Percentiles rank a stretch among this genome's conserved stretches.
Conservation (phyloP, 2,888 invertebrate genomes). For the Antheraea assamensis region DNA sequence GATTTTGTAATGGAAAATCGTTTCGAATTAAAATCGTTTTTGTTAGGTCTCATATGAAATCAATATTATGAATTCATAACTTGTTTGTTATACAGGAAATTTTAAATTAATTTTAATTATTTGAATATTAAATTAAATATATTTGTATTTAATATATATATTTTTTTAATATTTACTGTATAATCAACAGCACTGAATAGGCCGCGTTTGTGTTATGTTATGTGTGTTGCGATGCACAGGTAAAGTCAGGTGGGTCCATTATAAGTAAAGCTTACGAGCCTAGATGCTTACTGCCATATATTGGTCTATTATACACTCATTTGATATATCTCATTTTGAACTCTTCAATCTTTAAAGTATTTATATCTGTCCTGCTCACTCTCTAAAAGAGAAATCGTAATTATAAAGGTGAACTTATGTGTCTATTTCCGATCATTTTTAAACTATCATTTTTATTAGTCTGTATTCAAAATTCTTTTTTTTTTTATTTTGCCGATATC, state of each 20-base stretch:
- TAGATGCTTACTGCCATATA: neutral
- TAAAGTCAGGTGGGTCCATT: conserved; percentile 46
- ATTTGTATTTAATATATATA: neutral
- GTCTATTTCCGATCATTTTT: no score
- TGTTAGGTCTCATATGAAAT: neutral
- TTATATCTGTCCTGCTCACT: no score
- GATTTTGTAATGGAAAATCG: neutral
- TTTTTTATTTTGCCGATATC: neutral
- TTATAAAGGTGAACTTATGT: neutral
- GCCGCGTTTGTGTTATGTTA: conserved; percentile 33
- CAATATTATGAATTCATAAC: neutral
- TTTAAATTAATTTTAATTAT: neutral
- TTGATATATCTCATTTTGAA: neutral
- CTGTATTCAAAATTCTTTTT: neutral
- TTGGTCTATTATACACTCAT: conserved; percentile 20
- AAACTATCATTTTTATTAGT: no score
- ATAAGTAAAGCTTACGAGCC: neutral
- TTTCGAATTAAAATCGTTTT: neutral
- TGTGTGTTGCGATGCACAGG: conserved; percentile 36
- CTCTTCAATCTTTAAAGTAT: no score
- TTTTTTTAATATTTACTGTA: conserved; percentile 36
- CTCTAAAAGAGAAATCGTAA: no score
- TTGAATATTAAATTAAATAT: neutral
- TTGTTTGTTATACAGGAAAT: neutral
- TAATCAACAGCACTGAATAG: conserved; percentile 42